Base-by-base conservation (phyloP, 2,888 invertebrate genomes). In the Cetonia aurata region DNA sequence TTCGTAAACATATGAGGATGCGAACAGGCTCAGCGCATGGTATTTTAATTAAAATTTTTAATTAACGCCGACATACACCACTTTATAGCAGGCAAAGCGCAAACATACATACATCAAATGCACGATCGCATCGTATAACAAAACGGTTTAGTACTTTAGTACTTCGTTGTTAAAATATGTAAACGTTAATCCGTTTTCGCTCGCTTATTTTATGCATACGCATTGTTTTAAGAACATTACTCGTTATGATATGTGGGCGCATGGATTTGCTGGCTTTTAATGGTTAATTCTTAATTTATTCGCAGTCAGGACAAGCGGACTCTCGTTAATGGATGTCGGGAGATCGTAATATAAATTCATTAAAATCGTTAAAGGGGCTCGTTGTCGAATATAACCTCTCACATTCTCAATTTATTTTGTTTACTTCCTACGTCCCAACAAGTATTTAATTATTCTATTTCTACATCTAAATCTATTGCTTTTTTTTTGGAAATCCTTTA, bases 1-100 rank as follows among this genome's bases (percentile, higher is more conserved):
- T 17, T 57, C 57, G 19, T 57, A 57, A 57, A n/a, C 57, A 57
- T 17, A 57, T 15, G 41, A 13, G 56, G 9, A 57, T 42, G 42
- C 41, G 19, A 57, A 42, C 42, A 44, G 57, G 41, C 42, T 57
- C 57, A 6, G n/a, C 9, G 13, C 41, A 19, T 25, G 42, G 42
- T 41, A 42, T 17, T 57, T 57, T 57, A 42, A 57, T 57, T 57
- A 57, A 57, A 42, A 42, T 42, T 57, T 57, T 57, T 57, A 42
- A 57, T 57, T 57, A 57, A 42, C 17, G 42, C 13, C 33, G n/a
- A 10, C 41, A 57, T 19, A 10, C 41, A 17, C 6, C 15, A 12
- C 12, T 17, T 3, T 57, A 6, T 15, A 37, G 41, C 37, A 13
- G 56, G 37, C 41, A 41, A 37, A 33, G 41, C 41, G 42, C 9